Evolutionary conservation across 2,113 vertebrate genomes (phyloP).

Genomic region (Glaucidium brasilianum): DNA sequence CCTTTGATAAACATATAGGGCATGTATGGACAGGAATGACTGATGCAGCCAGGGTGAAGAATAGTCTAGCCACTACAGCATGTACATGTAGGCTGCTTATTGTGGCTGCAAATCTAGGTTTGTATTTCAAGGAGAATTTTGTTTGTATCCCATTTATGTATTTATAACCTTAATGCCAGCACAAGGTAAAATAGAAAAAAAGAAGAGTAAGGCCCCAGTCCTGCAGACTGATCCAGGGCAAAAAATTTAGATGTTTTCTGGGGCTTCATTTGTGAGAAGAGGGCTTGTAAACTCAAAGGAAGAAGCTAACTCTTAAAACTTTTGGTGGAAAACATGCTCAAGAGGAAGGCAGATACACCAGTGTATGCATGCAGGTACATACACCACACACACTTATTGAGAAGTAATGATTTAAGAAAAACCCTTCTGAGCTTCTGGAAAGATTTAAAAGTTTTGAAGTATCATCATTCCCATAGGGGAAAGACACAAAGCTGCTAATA

Average conservation of each 20-base stretch:
- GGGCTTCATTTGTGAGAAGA: not conserved
- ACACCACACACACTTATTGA: rapidly evolving
- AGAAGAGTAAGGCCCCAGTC: not conserved
- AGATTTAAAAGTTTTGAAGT: not conserved
- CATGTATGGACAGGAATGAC: not conserved
- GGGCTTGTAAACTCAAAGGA: not conserved
- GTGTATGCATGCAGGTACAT: too few relatives aligned
- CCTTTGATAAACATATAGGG: not conserved
- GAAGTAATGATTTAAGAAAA: not conserved
- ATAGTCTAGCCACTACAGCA: not conserved
- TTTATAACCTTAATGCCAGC: not conserved
- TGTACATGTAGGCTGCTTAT: not conserved
- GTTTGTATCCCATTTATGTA: too few relatives aligned
- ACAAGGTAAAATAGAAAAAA: not conserved
- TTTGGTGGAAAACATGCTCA: not conserved
- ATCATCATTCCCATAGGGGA: not conserved
- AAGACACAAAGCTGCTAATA: not conserved
- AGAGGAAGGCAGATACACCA: not conserved
- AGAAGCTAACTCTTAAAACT: not conserved
- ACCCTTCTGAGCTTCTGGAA: not conserved
- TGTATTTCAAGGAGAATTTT: not conserved
- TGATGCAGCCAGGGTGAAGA: not conserved
- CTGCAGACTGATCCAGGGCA: not conserved
- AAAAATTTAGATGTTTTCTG: not conserved
- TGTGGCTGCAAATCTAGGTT: not conserved